A percentile compares a stretch with the other conserved stretches of the same genome.
These are phyloP conservation scores for Coecobrya sp. DNA, from an alignment of 2,888 invertebrate species.

Conservation along the genomic window DNA sequence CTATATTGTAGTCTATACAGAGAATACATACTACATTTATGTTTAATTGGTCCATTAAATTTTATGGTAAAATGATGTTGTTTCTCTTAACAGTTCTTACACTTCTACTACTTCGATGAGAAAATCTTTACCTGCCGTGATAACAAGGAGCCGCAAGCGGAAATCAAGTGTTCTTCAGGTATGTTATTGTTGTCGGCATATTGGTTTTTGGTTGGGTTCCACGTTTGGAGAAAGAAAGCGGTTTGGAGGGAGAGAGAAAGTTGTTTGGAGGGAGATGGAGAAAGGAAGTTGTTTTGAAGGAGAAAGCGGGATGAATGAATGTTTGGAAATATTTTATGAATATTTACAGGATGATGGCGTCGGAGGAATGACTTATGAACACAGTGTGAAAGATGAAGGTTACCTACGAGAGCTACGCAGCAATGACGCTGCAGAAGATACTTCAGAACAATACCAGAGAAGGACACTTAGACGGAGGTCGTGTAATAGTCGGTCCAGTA, in stretches of 20 bases:
- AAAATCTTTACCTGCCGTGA: constrained; percentile 77
- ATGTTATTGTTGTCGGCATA: background rate
- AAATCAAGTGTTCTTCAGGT: constrained; percentile 82
- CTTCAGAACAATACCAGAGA: constrained; percentile 45
- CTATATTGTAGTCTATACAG: too few relatives aligned
- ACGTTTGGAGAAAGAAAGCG: too few relatives aligned
- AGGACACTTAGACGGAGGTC: constrained; percentile 66
- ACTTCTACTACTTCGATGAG: constrained; percentile 63
- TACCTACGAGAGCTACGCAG: constrained; percentile 46
- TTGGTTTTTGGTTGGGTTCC: too few relatives aligned
- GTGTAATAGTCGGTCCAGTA: constrained; percentile 71
- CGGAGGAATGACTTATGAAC: constrained; percentile 4
- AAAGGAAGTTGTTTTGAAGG: background rate
- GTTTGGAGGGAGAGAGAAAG: too few relatives aligned
- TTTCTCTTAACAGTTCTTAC: constrained; percentile 40
- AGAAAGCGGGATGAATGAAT: background rate
- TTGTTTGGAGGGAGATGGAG: too few relatives aligned
- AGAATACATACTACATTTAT: too few relatives aligned
- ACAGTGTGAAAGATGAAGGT: constrained; percentile 6
- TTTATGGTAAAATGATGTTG: background rate
- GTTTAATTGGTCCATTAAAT: background rate
- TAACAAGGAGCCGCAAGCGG: constrained; percentile 79
- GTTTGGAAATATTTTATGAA: background rate
- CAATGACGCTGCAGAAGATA: constrained; percentile 34
- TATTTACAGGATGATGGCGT: constrained; percentile 44